A percentile compares a stretch with the other conserved stretches of the same genome.
phyloP scores from a whole-genome alignment of 1,140 invertebrate species.

The Calosoma granatense region DNA sequence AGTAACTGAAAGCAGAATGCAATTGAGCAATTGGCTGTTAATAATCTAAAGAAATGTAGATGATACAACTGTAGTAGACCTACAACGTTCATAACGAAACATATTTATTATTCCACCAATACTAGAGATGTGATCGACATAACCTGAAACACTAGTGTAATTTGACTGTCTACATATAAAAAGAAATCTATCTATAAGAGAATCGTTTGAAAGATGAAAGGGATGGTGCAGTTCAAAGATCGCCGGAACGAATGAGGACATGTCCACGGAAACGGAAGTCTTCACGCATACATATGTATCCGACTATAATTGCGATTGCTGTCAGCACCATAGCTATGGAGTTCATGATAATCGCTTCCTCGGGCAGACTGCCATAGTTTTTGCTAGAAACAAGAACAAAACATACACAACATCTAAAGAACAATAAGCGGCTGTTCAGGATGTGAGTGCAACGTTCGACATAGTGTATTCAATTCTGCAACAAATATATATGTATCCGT shows the following conservation, averaged over 20 bases:
- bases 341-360: conserved; percentile 67
- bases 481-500: no score
- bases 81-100: not conserved
- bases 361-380: conserved; percentile 45
- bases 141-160: not conserved
- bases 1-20: conserved; percentile 3
- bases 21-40: no score
- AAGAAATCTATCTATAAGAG: not conserved
- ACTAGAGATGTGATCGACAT: not conserved
- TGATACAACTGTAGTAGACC: not conserved
- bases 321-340: conserved; percentile 61
- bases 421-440: no score
- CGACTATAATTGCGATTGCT: conserved; percentile 57
- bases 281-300: conserved; percentile 37
- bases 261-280: conserved; percentile 37
- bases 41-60: not conserved
- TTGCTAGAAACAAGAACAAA: conserved; percentile 34
- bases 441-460: no score
- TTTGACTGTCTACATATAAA: not conserved
- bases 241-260: conserved; percentile 37
- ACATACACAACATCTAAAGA: no score
- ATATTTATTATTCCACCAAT: not conserved
- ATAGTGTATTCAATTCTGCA: no score
- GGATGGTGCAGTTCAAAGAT: conserved; percentile 28
- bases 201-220: no score